These are phyloP conservation scores for Lissocephala sabroskyi DNA, from an alignment of 2,888 invertebrate genomes.

Conservation along the genomic window DNA sequence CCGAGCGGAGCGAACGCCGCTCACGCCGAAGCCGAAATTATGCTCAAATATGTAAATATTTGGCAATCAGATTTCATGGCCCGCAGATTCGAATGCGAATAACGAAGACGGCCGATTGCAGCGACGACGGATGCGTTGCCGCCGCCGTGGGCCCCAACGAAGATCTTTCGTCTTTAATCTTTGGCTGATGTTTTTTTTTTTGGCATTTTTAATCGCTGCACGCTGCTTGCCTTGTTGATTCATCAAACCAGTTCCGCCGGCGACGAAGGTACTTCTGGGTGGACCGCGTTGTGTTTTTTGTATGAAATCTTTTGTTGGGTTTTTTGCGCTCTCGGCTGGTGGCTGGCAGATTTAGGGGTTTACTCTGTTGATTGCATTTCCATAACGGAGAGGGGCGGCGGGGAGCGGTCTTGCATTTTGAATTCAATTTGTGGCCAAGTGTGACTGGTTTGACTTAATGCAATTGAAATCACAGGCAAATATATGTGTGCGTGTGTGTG, in stretches of 20 bases:
- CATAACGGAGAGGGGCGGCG: background rate
- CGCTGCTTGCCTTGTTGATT: constrained; percentile 8
- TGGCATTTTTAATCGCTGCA: constrained; percentile 4
- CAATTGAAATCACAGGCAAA: too few relatives aligned
- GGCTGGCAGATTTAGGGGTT: constrained; percentile 22
- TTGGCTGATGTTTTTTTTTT: background rate
- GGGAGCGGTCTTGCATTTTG: background rate
- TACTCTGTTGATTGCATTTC: constrained; percentile 25
- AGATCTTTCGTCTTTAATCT: constrained; percentile 10
- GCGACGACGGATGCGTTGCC: too few relatives aligned
- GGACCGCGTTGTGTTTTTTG: constrained; percentile 8
- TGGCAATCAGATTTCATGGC: constrained; percentile 23
- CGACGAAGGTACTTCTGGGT: too few relatives aligned
- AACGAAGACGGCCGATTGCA: too few relatives aligned
- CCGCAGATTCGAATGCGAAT: too few relatives aligned
- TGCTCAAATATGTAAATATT: constrained; percentile 47
- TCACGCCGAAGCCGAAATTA: too few relatives aligned
- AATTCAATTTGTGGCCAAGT: background rate
- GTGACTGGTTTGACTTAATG: too few relatives aligned
- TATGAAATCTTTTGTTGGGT: constrained; percentile 9
- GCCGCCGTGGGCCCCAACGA: too few relatives aligned
- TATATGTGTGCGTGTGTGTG: too few relatives aligned
- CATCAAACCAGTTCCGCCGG: constrained; percentile 41
- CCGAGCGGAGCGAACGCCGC: too few relatives aligned
- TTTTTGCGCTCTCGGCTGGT: constrained; percentile 5